A percentile compares a stretch with the other conserved stretches of the same genome.
Evolutionary conservation across 2,888 invertebrate species (phyloP).

Genomic region (Heliconius erato): DNA sequence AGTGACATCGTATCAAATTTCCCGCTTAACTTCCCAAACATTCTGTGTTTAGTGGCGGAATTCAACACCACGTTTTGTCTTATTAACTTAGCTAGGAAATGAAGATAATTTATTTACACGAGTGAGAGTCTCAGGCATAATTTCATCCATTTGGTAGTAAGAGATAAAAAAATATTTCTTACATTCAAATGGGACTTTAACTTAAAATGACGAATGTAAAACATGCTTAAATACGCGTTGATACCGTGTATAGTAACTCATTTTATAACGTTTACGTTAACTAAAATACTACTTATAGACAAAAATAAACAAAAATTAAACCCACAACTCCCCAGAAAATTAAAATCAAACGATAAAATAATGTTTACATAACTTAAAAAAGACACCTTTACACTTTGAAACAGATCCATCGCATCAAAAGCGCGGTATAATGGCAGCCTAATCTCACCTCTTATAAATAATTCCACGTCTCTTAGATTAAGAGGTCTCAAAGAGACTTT

Average conservation of each 20-base stretch:
- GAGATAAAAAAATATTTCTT: no score
- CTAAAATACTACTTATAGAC: not conserved
- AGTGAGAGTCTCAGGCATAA: not conserved
- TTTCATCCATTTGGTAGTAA: no score
- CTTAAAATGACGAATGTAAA: no score
- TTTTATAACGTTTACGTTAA: no score
- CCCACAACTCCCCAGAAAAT: not conserved
- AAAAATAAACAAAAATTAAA: not conserved
- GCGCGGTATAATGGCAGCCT: constrained; percentile 30
- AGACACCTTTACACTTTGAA: constrained; percentile 9
- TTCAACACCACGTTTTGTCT: not conserved
- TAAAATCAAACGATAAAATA: not conserved
- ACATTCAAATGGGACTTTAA: no score
- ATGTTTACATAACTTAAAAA: not conserved
- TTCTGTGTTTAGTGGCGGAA: not conserved
- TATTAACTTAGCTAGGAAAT: not conserved
- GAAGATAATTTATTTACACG: not conserved
- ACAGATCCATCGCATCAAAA: constrained; percentile 5
- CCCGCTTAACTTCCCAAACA: no score
- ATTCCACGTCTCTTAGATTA: constrained; percentile 51
- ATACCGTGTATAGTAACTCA: no score
- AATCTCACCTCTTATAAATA: constrained; percentile 51
- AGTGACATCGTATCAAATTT: no score
- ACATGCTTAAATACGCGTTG: no score
- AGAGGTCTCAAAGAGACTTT: constrained; percentile 46